A percentile compares a stretch with the other conserved stretches of the same genome.
These are phyloP conservation scores for Morpho deidamia DNA, from an alignment of 2,888 invertebrate genomes.

Conservation along the genomic window DNA sequence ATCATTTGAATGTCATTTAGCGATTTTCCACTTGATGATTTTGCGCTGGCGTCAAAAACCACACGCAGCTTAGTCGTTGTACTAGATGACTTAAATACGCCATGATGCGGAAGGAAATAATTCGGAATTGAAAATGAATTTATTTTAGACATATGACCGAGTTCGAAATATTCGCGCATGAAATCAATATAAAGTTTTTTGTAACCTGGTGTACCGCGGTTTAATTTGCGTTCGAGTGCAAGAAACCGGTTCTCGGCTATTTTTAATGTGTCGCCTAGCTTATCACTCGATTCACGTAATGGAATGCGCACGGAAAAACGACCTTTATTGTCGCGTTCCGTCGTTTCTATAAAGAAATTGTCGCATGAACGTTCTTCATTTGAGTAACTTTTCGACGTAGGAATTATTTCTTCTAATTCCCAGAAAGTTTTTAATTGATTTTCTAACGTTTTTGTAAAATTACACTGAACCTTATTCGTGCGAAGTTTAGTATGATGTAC, in stretches of 20 bases:
- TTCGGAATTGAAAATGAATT: conserved; percentile 1
- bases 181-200: conserved; percentile 22
- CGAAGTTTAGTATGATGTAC: conserved; percentile 1
- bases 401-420: conserved; percentile 23
- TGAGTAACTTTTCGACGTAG: not conserved
- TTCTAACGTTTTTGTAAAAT: conserved; percentile 16
- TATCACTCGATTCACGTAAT: conserved; percentile 2
- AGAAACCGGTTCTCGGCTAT: conserved; percentile 18
- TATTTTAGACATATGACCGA: conserved; percentile 23
- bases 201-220: conserved; percentile 4
- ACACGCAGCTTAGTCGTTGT: not conserved
- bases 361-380: conserved; percentile 14
- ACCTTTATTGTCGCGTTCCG: conserved; percentile 11
- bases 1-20: conserved; percentile 25
- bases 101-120: conserved; percentile 23
- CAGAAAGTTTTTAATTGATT: conserved; percentile 22
- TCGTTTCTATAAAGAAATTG: conserved; percentile 6
- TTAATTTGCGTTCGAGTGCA: conserved; percentile 18
- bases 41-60: conserved; percentile 10
- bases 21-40: conserved; percentile 10
- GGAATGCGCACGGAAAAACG: conserved; percentile 15
- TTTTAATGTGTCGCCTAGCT: conserved; percentile 19
- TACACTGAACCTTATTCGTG: conserved; percentile 10
- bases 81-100: conserved; percentile 16
- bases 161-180: conserved; percentile 18